Conservation (phyloP, 2,888 invertebrate species). For the Pardosa pseudoannulata region DNA sequence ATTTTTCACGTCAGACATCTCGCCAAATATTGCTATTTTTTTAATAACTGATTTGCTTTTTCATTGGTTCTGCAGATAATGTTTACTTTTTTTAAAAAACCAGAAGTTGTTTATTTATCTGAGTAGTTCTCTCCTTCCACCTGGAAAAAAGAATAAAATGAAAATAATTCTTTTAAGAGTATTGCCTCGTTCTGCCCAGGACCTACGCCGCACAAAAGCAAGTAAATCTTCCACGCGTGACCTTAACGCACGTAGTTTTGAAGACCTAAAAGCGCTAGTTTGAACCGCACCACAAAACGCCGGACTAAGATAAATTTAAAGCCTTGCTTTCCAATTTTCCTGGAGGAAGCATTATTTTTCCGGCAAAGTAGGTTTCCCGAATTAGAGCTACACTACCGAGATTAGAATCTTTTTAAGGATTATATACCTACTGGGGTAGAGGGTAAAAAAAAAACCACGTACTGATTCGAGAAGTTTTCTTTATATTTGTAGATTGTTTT, state of each 20-base stretch:
- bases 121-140: no score
- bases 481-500: constrained; percentile 45
- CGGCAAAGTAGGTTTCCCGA: not conserved
- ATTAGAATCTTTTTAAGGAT: constrained; percentile 27
- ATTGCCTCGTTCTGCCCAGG: no score
- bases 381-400: constrained; percentile 36
- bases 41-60: no score
- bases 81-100: no score
- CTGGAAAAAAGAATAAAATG: no score
- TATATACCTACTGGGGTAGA: not conserved
- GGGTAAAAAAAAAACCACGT: constrained; percentile 29
- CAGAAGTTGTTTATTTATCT: no score
- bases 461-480: constrained; percentile 2
- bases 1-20: no score
- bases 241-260: not conserved
- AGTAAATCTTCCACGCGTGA: not conserved
- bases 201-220: no score
- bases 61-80: no score
- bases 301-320: not conserved
- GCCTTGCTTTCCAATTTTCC: not conserved
- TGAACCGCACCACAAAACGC: not conserved
- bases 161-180: no score
- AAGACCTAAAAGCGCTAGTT: not conserved
- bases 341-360: not conserved
- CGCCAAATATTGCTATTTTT: no score